Evolutionary conservation across 2,797 vertebrate genomes (phyloP).

Genomic region (Brachymystax lenok): DNA sequence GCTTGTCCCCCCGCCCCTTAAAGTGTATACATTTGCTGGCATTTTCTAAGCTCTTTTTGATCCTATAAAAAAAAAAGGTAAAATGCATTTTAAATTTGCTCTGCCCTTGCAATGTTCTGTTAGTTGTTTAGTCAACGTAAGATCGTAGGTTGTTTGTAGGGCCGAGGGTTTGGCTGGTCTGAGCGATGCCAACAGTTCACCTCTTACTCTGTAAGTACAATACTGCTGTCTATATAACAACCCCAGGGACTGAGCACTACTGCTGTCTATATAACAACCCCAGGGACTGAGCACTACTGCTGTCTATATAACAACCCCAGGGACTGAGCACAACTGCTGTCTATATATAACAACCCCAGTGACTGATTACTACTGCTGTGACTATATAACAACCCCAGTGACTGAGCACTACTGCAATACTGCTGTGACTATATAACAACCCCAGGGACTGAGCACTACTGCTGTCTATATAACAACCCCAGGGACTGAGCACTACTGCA

Average conservation of each 20-base stretch:
- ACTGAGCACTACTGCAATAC: too few species aligned
- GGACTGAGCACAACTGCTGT: too few species aligned
- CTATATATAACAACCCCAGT: too few species aligned
- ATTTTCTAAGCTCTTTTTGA: conserved; percentile 75
- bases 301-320: too few species aligned
- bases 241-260: not conserved
- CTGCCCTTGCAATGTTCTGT: conserved; percentile 85
- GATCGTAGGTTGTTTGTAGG: conserved; percentile 90
- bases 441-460: too few species aligned
- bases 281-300: too few species aligned
- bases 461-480: too few species aligned
- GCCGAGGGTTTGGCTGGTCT: conserved; percentile 84
- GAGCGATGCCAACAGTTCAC: conserved; percentile 92
- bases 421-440: too few species aligned
- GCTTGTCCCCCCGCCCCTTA: conserved; percentile 58
- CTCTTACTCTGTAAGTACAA: conserved; percentile 98
- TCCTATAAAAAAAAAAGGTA: conserved; percentile 70
- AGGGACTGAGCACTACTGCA: too few species aligned
- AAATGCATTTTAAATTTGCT: conserved; percentile 74
- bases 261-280: not conserved
- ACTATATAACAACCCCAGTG: too few species aligned
- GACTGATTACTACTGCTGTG: too few species aligned
- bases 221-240: conserved; percentile 74
- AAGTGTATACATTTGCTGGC: conserved; percentile 85
- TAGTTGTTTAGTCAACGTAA: conserved; percentile 88